Percentiles rank a stretch among this genome's conserved stretches.
Evolutionary conservation across 2,113 vertebrate genomes (phyloP).

Genomic region (Cavia porcellus): DNA sequence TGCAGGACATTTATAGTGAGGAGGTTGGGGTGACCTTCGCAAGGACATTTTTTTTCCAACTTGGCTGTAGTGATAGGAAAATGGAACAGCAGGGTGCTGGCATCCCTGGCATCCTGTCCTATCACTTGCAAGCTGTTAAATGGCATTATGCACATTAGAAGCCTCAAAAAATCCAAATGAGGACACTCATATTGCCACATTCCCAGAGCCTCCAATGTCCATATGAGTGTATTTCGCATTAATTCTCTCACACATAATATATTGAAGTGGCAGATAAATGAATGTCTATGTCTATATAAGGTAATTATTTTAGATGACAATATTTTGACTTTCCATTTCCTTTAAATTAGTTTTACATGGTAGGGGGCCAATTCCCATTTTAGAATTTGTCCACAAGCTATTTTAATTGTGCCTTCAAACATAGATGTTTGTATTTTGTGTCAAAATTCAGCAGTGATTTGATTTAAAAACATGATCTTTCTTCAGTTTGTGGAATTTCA

Average conservation of each 20-base stretch:
- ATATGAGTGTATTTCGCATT: conserved; percentile 15
- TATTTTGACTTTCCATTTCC: conserved; percentile 79
- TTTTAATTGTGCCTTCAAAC: conserved; percentile 74
- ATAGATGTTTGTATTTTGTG: not conserved
- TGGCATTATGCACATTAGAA: not conserved
- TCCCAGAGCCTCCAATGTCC: not conserved
- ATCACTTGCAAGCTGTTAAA: not conserved
- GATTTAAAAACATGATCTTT: not conserved
- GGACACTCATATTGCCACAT: not conserved
- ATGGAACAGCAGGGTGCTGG: not conserved
- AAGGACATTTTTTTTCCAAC: not conserved
- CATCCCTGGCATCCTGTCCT: not conserved
- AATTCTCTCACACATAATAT: not conserved
- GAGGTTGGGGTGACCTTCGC: not conserved
- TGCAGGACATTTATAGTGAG: accelerated
- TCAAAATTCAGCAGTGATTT: not conserved
- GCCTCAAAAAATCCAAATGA: not conserved
- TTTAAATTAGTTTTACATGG: conserved; percentile 75
- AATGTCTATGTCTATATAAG: conserved; percentile 52
- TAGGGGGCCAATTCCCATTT: conserved; percentile 72
- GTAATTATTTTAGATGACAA: conserved; percentile 74
- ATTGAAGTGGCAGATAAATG: conserved; percentile 59
- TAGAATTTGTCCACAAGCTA: conserved; percentile 43
- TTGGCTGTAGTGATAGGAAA: not conserved
- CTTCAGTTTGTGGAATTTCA: conserved; percentile 12